A percentile compares a stretch with the other conserved stretches of the same genome.
These are phyloP conservation scores for Lophotriccus pileatus DNA, from an alignment of 2,797 vertebrate species.

Conservation along the genomic window DNA sequence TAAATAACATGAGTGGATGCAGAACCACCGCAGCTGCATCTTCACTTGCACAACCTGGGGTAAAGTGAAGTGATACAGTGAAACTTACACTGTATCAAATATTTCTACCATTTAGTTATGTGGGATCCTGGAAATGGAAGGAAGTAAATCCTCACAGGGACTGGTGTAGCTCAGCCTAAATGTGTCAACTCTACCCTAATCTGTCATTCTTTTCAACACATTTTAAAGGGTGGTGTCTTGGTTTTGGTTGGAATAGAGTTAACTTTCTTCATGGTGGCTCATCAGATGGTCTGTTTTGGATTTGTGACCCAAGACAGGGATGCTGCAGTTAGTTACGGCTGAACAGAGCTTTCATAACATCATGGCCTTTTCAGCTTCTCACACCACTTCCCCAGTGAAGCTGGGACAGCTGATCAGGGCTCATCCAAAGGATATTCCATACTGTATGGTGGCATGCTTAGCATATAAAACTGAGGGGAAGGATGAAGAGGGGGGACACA, in stretches of 20 bases:
- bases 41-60: not conserved
- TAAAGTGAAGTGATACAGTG: too few species aligned
- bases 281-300: not conserved
- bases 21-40: not conserved
- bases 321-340: not conserved
- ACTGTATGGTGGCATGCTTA: not conserved
- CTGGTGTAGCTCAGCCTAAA: not conserved
- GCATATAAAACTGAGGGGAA: not conserved
- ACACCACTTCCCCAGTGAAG: accelerated
- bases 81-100: not conserved
- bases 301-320: not conserved
- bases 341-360: not conserved
- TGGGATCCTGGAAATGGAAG: not conserved
- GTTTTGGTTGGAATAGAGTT: not conserved
- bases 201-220: not conserved
- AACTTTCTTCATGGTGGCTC: not conserved
- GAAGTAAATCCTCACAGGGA: not conserved
- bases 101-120: not conserved
- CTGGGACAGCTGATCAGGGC: not conserved
- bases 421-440: not conserved
- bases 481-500: not conserved
- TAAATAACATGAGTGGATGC: not conserved
- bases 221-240: not conserved
- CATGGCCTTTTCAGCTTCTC: not conserved
- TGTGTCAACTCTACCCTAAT: too few species aligned